Evolutionary conservation across 2,113 vertebrate species (phyloP), one percentile per base, ranked within the genome.

Genomic region (Motacilla tschutschensis): DNA sequence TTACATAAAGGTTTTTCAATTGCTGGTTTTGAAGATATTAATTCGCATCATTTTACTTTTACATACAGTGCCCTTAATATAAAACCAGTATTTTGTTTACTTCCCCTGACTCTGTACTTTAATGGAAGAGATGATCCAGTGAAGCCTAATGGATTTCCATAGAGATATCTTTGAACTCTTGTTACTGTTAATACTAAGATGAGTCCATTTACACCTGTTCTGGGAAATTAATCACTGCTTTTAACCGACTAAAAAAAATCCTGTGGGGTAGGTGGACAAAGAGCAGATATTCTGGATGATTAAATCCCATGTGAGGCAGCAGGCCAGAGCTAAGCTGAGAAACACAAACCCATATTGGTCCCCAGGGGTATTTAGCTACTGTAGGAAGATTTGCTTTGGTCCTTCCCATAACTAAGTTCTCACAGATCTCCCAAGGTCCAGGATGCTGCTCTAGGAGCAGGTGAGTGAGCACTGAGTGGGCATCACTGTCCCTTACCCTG

Each of bases 21-120:
- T 91, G 44, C 76, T 93, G 66, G 19, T 58, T 94, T 79, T 76
- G 64, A 87, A 74, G 75, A 59, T 31, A 85, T 65, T 91, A 82
- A 91, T 93, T 88, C 74, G 44, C 81, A 88, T 87, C 38, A 12
- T 44, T 84, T 85, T 57, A 36, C 63, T 82, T 88, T 74, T 41
- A 53, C 87, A 58, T 46, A 26, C 66, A 63, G 48, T 40, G 33
- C 60, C 88, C 81, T 46, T 59, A 67, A 38, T 71, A 82, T 25
- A 79, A 92, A 91, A 63, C 63, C 67, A 70, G 2, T 53, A 80
- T 74, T 84, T 48, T 86, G 57, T 51, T 88, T 85, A 79, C 48
- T 91, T 63, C 58, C 79, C 47, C 17, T 12, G 57, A 90, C 60
- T 88, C 66, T 82, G 36, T 82, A 65, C 58, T 65, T 85, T 41